Evolutionary conservation across 2,888 invertebrate species (phyloP).

Genomic region (Pyrochroa serraticornis): DNA sequence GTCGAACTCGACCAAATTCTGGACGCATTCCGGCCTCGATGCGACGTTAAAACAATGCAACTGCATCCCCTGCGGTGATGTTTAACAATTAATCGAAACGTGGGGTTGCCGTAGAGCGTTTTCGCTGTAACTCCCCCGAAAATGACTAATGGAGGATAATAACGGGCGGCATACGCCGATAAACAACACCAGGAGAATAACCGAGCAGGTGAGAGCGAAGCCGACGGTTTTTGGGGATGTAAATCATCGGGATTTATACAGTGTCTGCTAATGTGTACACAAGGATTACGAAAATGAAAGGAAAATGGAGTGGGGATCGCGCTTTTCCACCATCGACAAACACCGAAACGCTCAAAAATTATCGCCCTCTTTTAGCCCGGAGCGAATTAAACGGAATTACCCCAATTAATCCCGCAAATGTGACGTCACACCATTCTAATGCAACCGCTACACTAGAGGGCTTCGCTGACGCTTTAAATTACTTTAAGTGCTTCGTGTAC

Average conservation of each 20-base stretch:
- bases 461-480: no score
- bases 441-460: no score
- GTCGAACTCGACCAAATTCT: no score
- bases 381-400: slow-evolving; percentile 15
- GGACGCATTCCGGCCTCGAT: no score
- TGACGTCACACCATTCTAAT: slow-evolving; percentile 6
- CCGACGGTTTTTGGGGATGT: slow-evolving; percentile 1
- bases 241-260: slow-evolving; percentile 16
- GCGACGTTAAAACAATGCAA: no score
- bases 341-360: slow-evolving; percentile 6
- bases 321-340: not conserved
- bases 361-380: slow-evolving; percentile 1
- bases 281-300: slow-evolving; percentile 29
- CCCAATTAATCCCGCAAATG: slow-evolving; percentile 6
- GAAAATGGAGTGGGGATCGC: slow-evolving; percentile 19
- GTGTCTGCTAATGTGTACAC: slow-evolving; percentile 20
- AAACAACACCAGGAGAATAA: not conserved
- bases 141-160: slow-evolving; percentile 4
- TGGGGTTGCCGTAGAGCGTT: not conserved
- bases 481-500: no score
- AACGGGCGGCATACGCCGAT: not conserved
- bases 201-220: not conserved
- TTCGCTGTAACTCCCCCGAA: not conserved
- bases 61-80: no score
- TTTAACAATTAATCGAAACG: no score